A percentile compares a stretch with the other conserved stretches of the same genome.
phyloP scores from a whole-genome alignment of 2,113 vertebrate species.

The Mohoua ochrocephala region DNA sequence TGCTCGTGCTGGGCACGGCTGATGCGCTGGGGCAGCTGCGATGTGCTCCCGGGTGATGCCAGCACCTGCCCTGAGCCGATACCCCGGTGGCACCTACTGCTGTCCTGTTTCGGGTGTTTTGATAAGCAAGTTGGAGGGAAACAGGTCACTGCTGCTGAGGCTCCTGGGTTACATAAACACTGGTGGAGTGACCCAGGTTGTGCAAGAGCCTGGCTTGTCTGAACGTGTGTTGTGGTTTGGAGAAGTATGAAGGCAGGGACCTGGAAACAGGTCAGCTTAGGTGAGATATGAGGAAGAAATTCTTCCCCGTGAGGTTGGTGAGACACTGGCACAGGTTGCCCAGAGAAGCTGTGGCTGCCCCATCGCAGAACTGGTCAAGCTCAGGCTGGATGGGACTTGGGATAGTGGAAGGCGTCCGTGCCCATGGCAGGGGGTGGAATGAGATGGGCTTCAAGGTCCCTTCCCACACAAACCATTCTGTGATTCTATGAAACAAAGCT shows the following conservation, averaged over 20 bases:
- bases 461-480: neutral
- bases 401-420: accelerated
- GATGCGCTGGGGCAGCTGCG: neutral
- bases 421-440: neutral
- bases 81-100: accelerated
- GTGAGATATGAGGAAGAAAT: neutral
- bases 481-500: neutral
- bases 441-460: neutral
- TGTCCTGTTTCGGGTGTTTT: accelerated
- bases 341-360: neutral
- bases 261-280: neutral
- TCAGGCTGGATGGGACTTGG: neutral
- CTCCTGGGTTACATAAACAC: neutral
- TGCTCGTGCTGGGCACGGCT: accelerated
- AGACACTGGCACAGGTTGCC: neutral
- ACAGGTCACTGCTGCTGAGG: neutral
- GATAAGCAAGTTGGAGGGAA: neutral
- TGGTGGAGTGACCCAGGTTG: neutral
- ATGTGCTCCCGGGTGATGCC: neutral
- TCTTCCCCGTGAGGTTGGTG: neutral
- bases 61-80: accelerated
- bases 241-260: neutral
- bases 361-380: neutral
- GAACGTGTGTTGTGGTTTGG: accelerated
- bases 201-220: neutral